These are phyloP conservation scores for Hermetia illucens DNA, from an alignment of 1,140 invertebrate genomes.

Conservation along the genomic window DNA sequence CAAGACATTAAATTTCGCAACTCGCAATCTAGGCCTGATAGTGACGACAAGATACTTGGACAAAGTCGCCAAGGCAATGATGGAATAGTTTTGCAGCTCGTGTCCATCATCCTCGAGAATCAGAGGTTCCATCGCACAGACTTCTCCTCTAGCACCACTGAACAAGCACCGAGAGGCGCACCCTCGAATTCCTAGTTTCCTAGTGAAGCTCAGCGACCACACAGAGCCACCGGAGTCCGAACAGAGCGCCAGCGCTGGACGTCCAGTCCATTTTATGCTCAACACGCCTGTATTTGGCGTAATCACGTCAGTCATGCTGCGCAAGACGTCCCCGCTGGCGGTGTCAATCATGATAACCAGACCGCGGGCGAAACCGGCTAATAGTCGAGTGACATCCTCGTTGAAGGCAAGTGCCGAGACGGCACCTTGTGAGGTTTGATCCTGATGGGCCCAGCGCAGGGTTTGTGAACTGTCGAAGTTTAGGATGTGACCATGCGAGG, in stretches of 20 bases:
- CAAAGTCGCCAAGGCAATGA: slow-evolving; percentile 84
- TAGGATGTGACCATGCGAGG: slow-evolving; percentile 80
- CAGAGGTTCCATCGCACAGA: slow-evolving; percentile 71
- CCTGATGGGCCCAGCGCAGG: slow-evolving; percentile 71
- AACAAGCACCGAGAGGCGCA: slow-evolving; percentile 83
- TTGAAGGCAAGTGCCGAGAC: slow-evolving; percentile 81
- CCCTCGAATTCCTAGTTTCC: slow-evolving; percentile 74
- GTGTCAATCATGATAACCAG: slow-evolving; percentile 74
- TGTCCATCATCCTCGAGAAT: slow-evolving; percentile 53
- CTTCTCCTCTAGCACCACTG: slow-evolving; percentile 88
- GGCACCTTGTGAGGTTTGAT: slow-evolving; percentile 59
- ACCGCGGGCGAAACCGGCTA: slow-evolving; percentile 74
- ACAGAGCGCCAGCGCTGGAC: slow-evolving; percentile 56
- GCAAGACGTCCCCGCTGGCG: slow-evolving; percentile 55
- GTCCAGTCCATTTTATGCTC: slow-evolving; percentile 59
- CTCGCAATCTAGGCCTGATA: slow-evolving; percentile 53
- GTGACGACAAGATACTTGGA: slow-evolving; percentile 85
- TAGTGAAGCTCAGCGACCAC: slow-evolving; percentile 84
- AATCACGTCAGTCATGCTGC: slow-evolving; percentile 72
- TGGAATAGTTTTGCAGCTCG: slow-evolving; percentile 56
- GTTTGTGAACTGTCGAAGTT: slow-evolving; percentile 77
- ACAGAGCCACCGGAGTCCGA: slow-evolving; percentile 96
- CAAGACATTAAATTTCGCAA: slow-evolving; percentile 33
- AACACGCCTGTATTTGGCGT: slow-evolving; percentile 76
- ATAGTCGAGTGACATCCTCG: slow-evolving; percentile 66